Evolutionary conservation across 2,797 vertebrate species (phyloP), one percentile per base, ranked within the genome.

Genomic region (Gallinago nigripennis): DNA sequence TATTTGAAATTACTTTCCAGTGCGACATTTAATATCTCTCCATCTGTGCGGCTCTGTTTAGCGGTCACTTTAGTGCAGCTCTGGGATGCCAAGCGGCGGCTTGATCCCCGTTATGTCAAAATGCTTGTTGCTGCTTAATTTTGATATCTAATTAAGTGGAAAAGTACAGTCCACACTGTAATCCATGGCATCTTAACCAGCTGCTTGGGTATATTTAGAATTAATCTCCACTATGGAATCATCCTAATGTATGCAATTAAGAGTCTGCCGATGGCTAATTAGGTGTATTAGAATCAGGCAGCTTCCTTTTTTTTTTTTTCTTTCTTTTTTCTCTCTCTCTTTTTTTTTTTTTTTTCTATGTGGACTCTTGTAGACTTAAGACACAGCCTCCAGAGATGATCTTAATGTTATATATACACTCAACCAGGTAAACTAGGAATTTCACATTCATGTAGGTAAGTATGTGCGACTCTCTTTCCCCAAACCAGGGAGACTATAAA

Each of bases 201-300:
- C 98, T 99, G 99, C 99, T 99, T 98, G 99, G 98, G 99, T 99
- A 99, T 99, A 99, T 99, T 99, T 99, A 99, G 99, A 99, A 99
- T 99, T 99, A 99, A 99, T 99, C 99, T 99, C 98, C 99, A 98
- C 98, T 99, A 99, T 99, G 99, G 99, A 99, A 99, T 99, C 98
- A 98, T 99, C 98, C 98, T 99, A 99, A 99, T 99, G 99, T 99
- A 99, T 99, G 99, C 99, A 99, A 99, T 99, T 99, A 99, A 99
- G 99, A 99, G 99, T 99, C 98, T 99, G 99, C 98, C 98, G 98
- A 99, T 99, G 99, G 99, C 98, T 99, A 99, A 99, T 99, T 99
- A 99, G 99, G 98, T 99, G 98, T 98, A 98, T 98, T 99, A 98
- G 98, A 98, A 98, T 98, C 97, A 98, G 98, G 97, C 97, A 96